Conservation (phyloP, 2,888 invertebrate species). For the Drosophila formosana region DNA sequence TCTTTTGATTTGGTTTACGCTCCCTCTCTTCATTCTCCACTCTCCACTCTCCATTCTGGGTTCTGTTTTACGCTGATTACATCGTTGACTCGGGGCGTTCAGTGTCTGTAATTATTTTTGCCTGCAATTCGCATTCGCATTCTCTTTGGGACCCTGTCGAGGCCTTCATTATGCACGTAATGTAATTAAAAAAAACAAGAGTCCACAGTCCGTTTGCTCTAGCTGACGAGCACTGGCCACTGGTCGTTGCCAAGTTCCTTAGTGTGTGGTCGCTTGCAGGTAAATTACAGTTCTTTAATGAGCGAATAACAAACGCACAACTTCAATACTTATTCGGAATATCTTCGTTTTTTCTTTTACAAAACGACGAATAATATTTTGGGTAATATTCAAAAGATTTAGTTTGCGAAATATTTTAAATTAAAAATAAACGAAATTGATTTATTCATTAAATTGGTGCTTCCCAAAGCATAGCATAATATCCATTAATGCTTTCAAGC, state of each 20-base stretch:
- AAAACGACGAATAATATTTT: not conserved
- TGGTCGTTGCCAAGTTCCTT: not conserved
- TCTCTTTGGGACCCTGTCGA: conserved; percentile 43
- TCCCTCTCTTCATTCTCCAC: not conserved
- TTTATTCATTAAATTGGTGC: not conserved
- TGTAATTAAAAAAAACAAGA: conserved; percentile 69
- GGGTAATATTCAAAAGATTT: no score
- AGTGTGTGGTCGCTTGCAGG: conserved; percentile 64
- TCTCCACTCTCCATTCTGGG: not conserved
- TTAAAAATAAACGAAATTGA: not conserved
- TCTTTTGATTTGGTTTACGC: not conserved
- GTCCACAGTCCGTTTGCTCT: conserved; percentile 15
- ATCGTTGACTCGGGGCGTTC: conserved; percentile 57
- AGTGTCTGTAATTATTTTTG: conserved; percentile 71
- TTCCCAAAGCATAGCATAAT: not conserved
- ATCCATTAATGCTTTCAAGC: conserved; percentile 6
- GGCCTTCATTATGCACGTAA: conserved; percentile 76
- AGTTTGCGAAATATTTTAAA: no score
- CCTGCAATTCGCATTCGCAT: conserved; percentile 52
- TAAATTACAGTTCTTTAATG: conserved; percentile 14
- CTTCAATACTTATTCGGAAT: not conserved
- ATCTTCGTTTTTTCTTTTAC: not conserved
- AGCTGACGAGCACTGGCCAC: conserved; percentile 14
- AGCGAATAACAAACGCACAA: not conserved
- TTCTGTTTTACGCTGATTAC: conserved; percentile 64